phyloP scores from a whole-genome alignment of 2,113 vertebrate genomes.

The Piprites chloris region DNA sequence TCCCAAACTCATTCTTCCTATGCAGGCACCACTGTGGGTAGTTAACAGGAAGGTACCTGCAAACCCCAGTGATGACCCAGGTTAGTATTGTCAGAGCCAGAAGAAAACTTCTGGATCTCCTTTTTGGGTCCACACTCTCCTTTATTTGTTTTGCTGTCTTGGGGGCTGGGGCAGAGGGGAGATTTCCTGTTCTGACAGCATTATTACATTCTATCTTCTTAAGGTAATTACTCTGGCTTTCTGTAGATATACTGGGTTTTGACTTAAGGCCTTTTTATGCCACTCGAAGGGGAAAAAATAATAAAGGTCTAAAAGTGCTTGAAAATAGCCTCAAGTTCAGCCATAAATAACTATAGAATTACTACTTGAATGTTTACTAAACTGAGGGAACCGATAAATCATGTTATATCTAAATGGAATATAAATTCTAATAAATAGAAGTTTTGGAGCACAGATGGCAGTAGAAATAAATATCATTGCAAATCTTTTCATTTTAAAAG shows the following conservation, averaged over 20 bases:
- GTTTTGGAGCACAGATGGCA: neutral
- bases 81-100: neutral
- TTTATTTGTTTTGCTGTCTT: neutral
- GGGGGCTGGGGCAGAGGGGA: neutral
- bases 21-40: neutral
- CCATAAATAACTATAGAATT: conserved; percentile 28
- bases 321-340: conserved; percentile 34
- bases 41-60: neutral
- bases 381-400: conserved; percentile 27
- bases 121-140: neutral
- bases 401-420: neutral
- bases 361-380: neutral
- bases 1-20: neutral
- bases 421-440: conserved; percentile 40
- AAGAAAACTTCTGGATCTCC: neutral
- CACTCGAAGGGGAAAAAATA: neutral
- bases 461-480: neutral
- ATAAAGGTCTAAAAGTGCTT: neutral
- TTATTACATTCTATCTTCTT: neutral
- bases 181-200: neutral
- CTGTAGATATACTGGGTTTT: neutral
- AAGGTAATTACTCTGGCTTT: conserved; percentile 7
- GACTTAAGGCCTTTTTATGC: conserved; percentile 39
- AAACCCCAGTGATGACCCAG: neutral
- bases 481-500: neutral